Evolutionary conservation across 2,797 vertebrate genomes (phyloP), one percentile per base, ranked within the genome.

Genomic region (Sebastes trivittatus): DNA sequence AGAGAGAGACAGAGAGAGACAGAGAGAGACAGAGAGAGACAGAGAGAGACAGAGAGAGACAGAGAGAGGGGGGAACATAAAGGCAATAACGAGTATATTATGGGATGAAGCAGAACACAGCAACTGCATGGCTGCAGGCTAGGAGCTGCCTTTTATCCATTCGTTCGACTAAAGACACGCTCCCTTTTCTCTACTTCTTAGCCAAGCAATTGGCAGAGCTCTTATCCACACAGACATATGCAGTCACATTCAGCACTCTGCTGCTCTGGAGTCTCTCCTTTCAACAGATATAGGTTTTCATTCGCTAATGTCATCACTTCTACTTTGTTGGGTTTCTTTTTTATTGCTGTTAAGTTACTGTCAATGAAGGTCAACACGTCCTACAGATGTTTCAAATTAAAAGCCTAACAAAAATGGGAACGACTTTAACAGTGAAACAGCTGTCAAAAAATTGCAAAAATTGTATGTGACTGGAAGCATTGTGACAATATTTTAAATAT

Each of bases 71-170:
- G 46, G 16, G 11, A 77, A 67, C 25, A 71, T 42, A 60, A 64
- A 72, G 32, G 56, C 58, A 71, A 75, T 67, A 55, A 38, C 6
- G 30, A 69, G 69, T 60, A 25, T 75, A 75, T 85, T 80, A 77
- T 72, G 30, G 78, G 71, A 77, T 81, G 30, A 81, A 78, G 77
- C 65, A 61, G 63, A 84, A 60, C 74, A 73, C 30, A 42, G 66
- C 72, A 66, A 64, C 58, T 60, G 69, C 66, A 81, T 69, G 32
- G 70, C 83, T 82, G 59, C 73, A 72, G 73, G 83, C 76, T 34
- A 49, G 3, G 18, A 83, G 78, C 78, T 73, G 77, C 71, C 73
- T 84, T 82, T 78, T 49, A 86, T 77, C 62, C 58, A 75, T 80
- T 80, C 20, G 18, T 81, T 83, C 56, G 2, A 75, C 74, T 74